Evolutionary conservation across 2,888 invertebrate species (phyloP).

Genomic region (Heliconius hortense): DNA sequence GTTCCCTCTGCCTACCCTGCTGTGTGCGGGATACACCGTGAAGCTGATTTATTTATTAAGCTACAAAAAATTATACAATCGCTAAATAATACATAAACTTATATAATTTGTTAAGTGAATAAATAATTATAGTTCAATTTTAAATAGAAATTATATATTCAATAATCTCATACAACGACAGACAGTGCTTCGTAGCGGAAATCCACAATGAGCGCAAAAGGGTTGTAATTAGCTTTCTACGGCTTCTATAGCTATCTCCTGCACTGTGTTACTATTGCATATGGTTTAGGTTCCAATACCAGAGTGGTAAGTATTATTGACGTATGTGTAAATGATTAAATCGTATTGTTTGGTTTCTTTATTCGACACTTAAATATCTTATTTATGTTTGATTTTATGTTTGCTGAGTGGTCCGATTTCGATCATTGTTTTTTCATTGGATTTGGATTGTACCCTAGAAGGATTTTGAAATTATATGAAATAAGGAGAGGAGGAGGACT

Average conservation of each 20-base stretch:
- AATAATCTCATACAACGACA: constrained; percentile 7
- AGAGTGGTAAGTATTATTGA: no score
- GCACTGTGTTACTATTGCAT: background rate
- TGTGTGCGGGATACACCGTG: background rate
- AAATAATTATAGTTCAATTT: background rate
- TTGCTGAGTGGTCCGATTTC: no score
- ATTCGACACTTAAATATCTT: no score
- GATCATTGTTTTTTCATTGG: no score
- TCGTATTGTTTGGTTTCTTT: no score
- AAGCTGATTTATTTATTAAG: no score
- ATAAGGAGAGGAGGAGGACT: background rate
- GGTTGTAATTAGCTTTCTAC: constrained; percentile 27
- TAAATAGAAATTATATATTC: background rate
- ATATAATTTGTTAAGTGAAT: background rate
- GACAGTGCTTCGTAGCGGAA: constrained; percentile 23
- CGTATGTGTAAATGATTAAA: no score
- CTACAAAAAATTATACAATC: background rate
- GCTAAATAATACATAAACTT: background rate
- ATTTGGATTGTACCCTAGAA: no score
- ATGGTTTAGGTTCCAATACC: constrained; percentile 2
- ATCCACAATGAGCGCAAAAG: constrained; percentile 25
- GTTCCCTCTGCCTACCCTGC: background rate
- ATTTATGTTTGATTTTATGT: no score
- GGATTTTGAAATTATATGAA: background rate
- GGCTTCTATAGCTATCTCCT: constrained; percentile 29